Conservation (phyloP, 2,888 invertebrate genomes). For the Germaria angustata region DNA sequence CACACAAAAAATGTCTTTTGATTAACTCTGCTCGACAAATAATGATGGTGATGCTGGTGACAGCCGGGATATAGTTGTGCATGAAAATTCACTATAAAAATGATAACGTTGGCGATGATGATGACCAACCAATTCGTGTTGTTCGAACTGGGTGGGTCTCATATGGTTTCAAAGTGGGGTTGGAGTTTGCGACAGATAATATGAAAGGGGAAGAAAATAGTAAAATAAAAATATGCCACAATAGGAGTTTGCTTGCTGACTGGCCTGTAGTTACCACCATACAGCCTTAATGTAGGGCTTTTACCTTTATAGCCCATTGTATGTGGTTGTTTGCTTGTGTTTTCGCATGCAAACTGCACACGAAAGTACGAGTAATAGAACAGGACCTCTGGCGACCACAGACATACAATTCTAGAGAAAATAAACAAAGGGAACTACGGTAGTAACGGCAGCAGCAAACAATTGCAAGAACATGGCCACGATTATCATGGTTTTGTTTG, state of each 20-base stretch:
- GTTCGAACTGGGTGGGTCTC: not conserved
- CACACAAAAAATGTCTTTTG: conserved; percentile 1
- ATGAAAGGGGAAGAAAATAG: not conserved
- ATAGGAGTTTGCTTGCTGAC: not conserved
- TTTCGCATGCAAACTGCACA: conserved; percentile 60
- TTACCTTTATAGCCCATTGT: conserved; percentile 13
- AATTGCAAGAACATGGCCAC: conserved; percentile 25
- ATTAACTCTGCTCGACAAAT: conserved; percentile 15
- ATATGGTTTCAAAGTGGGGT: not conserved
- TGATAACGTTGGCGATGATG: not conserved
- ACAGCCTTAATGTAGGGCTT: not conserved
- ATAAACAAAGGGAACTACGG: not conserved
- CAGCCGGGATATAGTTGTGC: conserved; percentile 12
- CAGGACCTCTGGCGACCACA: not conserved
- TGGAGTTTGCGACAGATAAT: not conserved
- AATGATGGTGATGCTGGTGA: conserved; percentile 14
- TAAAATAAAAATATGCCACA: conserved; percentile 11
- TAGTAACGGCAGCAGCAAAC: not conserved
- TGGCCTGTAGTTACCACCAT: not conserved
- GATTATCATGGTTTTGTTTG: conserved; percentile 41
- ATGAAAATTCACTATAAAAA: not conserved
- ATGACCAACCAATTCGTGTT: not conserved
- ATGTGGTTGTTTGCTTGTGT: conserved; percentile 25
- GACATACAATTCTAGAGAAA: conserved; percentile 22
- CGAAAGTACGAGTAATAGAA: conserved; percentile 27